Conservation (phyloP, 2,797 vertebrate genomes). For the Acipenser ruthenus region DNA sequence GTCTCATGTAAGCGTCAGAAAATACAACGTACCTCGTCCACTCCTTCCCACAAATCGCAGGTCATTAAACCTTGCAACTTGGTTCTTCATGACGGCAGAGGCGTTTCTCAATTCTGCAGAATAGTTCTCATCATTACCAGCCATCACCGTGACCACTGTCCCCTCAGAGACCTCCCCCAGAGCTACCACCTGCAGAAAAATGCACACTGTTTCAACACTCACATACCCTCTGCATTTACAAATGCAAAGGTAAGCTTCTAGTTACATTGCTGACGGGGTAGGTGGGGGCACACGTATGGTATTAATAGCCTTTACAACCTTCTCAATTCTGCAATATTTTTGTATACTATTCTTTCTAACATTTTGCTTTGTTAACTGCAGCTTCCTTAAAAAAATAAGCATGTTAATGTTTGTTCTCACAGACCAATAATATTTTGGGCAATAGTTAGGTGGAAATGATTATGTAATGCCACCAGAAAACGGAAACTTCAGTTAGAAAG, state of each 20-base stretch:
- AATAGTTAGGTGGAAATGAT: not conserved
- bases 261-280: too few species aligned
- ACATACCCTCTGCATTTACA: too few species aligned
- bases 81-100: constrained; percentile 91
- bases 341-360: too few species aligned
- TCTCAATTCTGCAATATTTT: too few species aligned
- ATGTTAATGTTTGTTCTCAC: not conserved
- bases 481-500: not conserved
- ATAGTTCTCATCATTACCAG: constrained; percentile 92
- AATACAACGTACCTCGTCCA: constrained; percentile 78
- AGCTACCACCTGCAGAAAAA: constrained; percentile 78
- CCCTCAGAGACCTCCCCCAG: constrained; percentile 93
- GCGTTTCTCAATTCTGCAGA: constrained; percentile 90
- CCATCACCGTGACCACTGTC: constrained; percentile 94
- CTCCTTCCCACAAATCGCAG: constrained; percentile 92
- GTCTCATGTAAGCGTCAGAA: too few species aligned
- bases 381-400: constrained; percentile 7
- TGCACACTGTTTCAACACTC: not conserved
- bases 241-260: too few species aligned
- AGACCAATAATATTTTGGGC: not conserved
- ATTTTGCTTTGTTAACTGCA: not conserved
- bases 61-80: constrained; percentile 90
- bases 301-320: too few species aligned
- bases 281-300: too few species aligned
- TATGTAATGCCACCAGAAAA: not conserved